A percentile compares a stretch with the other conserved stretches of the same genome.
These are phyloP conservation scores for Nannoperca australis DNA, from an alignment of 2,797 vertebrate genomes.

Conservation along the genomic window DNA sequence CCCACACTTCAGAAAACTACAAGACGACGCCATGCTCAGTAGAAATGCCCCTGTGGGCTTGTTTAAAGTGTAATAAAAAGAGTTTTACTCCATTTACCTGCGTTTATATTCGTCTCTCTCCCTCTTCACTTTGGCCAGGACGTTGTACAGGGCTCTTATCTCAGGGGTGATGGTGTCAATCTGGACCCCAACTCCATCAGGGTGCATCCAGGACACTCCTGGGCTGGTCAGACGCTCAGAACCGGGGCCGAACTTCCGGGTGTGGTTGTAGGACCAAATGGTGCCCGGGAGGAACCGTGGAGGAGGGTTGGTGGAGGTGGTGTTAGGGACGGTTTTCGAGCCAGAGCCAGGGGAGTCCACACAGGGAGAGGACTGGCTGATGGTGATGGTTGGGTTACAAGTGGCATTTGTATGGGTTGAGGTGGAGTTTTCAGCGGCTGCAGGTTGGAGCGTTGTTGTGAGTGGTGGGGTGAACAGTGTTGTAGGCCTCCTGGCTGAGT, in stretches of 20 bases:
- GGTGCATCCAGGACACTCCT: conserved; percentile 94
- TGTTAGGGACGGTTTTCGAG: conserved; percentile 60
- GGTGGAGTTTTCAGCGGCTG: conserved; percentile 54
- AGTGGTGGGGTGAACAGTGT: conserved; percentile 79
- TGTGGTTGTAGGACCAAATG: conserved; percentile 95
- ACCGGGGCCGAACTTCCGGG: conserved; percentile 88
- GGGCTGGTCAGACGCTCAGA: conserved; percentile 91
- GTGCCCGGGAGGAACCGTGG: conserved; percentile 92
- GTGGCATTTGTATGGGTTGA: conserved; percentile 58
- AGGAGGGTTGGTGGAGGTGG: conserved; percentile 76
- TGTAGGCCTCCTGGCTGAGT: conserved; percentile 84
- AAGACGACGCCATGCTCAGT: neutral
- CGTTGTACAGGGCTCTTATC: conserved; percentile 97
- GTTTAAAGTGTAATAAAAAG: conserved; percentile 32
- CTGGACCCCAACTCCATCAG: conserved; percentile 97
- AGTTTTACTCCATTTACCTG: conserved; percentile 86
- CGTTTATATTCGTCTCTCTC: conserved; percentile 97
- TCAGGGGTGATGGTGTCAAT: conserved; percentile 97
- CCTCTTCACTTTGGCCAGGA: conserved; percentile 97
- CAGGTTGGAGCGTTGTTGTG: conserved; percentile 51
- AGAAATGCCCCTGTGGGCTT: neutral
- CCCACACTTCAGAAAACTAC: conserved; percentile 21
- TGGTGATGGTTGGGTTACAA: conserved; percentile 77
- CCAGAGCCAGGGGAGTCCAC: conserved; percentile 78
- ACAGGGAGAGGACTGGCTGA: conserved; percentile 82